Base-by-base conservation (phyloP, 2,797 vertebrate species). In the Siniperca scherzeri region DNA sequence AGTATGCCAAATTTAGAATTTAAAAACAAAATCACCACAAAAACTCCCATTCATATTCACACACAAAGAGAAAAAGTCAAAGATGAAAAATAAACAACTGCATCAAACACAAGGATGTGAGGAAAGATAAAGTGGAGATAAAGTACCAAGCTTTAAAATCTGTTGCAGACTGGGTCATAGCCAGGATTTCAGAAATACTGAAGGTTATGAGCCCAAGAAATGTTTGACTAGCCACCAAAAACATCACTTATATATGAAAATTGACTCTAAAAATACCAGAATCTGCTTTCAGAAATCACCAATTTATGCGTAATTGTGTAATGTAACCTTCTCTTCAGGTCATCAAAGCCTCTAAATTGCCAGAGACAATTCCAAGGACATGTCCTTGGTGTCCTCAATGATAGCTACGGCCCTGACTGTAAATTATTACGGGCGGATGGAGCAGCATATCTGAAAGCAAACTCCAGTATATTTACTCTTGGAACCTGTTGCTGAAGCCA, bases 391-490 rank as follows among this genome's bases (percentile, higher is more conserved):
- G 59, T 12, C 21, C 56, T 42, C 10, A 3, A 13, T 17, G 19
- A 46, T 19, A 17, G 38, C n/a, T 21, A 19, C 1, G 5, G 53
- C 19, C 13, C 0, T 55, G n/a, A n/a, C 11, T 79, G 68, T 53
- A 68, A 67, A 70, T 79, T 73, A 46, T 46, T 69, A 14, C 16
- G 40, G 27, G 38, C 7, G 8, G 36, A 71, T 7, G 48, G 27
- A 74, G 74, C 56, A 36, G 42, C 44, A 70, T 46, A 75, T 71
- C 61, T 73, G 30, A 76, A 62, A 60, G n/a, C 36, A 69, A 61
- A 60, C 25, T 46, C 36, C 38, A 48, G 7, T 27, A 14, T 61
- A 4, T 75, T 71, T 66, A 64, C 56, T 64, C 55, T 9, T 69
- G 40, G 21, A 78, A 60, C n/a, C 61, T 70, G 53, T 17, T 59